phyloP scores from a whole-genome alignment of 2,797 vertebrate genomes.

The Eospalax fontanierii region DNA sequence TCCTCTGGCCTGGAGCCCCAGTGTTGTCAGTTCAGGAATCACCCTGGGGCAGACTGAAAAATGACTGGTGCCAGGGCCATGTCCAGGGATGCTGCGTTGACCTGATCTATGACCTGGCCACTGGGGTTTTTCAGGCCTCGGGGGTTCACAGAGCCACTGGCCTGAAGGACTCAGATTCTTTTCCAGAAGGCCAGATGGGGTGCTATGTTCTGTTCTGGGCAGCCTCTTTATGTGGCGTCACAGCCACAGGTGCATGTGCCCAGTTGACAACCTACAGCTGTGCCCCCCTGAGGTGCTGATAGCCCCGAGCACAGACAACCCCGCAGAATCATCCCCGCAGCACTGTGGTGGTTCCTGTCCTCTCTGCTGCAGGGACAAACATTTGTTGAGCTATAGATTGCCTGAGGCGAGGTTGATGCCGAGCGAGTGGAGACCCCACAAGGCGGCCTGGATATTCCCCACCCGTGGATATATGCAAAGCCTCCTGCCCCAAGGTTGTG shows the following conservation, averaged over 20 bases:
- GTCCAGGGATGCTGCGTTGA: not conserved
- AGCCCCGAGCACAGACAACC: not conserved
- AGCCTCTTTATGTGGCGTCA: not conserved
- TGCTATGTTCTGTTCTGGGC: not conserved
- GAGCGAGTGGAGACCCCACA: not conserved
- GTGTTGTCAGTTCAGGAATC: not conserved
- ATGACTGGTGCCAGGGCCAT: rapidly evolving
- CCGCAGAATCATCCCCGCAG: not conserved
- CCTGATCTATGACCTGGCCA: not conserved
- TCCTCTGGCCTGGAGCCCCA: not conserved
- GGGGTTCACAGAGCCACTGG: not conserved
- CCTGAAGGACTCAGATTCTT: not conserved
- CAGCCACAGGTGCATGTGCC: rapidly evolving
- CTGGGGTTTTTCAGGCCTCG: not conserved
- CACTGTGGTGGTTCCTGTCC: not conserved
- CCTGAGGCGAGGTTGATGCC: not conserved
- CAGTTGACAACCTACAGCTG: rapidly evolving
- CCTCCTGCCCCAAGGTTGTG: not conserved
- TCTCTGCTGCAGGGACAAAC: not conserved
- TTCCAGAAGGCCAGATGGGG: not conserved
- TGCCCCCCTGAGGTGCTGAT: not conserved
- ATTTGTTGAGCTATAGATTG: not conserved
- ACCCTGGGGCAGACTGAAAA: no score
- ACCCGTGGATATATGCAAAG: not conserved
- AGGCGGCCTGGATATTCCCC: not conserved